Percentiles rank a stretch among this genome's conserved stretches.
Evolutionary conservation across 2,888 invertebrate species (phyloP).

Genomic region (Parapristionchus giblindavisi): DNA sequence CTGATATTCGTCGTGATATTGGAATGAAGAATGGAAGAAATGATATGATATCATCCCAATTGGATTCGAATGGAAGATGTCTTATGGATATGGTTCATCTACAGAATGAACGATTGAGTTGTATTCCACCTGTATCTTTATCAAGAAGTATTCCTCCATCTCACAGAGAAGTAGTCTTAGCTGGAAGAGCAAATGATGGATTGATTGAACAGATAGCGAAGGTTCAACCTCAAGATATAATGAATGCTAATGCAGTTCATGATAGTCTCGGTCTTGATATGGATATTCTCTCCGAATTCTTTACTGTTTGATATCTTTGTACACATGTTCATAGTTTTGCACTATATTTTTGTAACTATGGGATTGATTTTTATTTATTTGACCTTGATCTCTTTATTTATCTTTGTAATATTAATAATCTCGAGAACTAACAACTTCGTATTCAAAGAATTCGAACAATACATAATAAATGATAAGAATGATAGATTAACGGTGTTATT

Average conservation of each 20-base stretch:
- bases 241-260: slow-evolving; percentile 52
- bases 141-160: slow-evolving; percentile 68
- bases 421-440: background rate
- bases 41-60: background rate
- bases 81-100: slow-evolving; percentile 11
- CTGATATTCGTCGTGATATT: background rate
- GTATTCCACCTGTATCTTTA: slow-evolving; percentile 8
- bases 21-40: background rate
- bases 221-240: slow-evolving; percentile 54
- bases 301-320: slow-evolving; percentile 31
- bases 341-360: too few species aligned
- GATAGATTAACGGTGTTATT: too few species aligned
- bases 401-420: background rate
- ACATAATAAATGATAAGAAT: too few species aligned
- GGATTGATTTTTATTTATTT: too few species aligned
- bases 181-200: background rate
- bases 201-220: slow-evolving; percentile 30
- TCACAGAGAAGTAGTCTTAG: slow-evolving; percentile 14
- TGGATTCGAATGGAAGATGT: background rate
- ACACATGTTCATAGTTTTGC: too few species aligned
- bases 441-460: too few species aligned
- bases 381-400: too few species aligned
- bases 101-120: slow-evolving; percentile 16
- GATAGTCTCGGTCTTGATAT: slow-evolving; percentile 59
- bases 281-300: slow-evolving; percentile 63